phyloP scores from a whole-genome alignment of 2,113 vertebrate genomes.

The Atlantisia rogersi region DNA sequence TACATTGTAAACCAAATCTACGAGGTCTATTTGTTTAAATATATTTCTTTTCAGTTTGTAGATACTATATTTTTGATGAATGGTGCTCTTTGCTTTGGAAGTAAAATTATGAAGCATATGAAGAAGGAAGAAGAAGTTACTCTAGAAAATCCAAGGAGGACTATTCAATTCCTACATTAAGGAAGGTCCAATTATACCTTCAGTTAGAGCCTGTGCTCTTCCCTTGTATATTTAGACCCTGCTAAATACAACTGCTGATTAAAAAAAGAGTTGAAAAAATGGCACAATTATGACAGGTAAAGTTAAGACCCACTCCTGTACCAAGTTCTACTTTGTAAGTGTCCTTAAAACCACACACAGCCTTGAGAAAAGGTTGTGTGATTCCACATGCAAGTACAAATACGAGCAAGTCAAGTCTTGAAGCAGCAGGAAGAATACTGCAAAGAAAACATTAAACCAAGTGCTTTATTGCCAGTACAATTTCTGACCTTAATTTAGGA shows the following conservation, averaged over 20 bases:
- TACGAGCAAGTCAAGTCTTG: background rate
- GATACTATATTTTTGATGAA: background rate
- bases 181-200: background rate
- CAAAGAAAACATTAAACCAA: background rate
- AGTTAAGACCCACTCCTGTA: background rate
- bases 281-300: background rate
- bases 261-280: background rate
- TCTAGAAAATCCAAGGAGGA: background rate
- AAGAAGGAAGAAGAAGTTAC: background rate
- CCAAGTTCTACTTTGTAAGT: background rate
- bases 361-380: background rate
- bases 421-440: background rate
- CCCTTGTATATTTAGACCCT: background rate
- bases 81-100: background rate
- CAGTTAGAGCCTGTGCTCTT: background rate
- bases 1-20: background rate
- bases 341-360: background rate
- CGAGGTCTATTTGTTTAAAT: background rate
- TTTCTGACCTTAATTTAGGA: background rate
- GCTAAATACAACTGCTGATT: background rate
- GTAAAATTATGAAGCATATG: background rate
- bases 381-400: background rate
- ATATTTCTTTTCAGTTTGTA: too few relatives aligned
- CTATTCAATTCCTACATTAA: background rate
- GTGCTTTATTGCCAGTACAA: background rate